Evolutionary conservation across 2,113 vertebrate species (phyloP).

Genomic region (Pachycephala philippinensis): DNA sequence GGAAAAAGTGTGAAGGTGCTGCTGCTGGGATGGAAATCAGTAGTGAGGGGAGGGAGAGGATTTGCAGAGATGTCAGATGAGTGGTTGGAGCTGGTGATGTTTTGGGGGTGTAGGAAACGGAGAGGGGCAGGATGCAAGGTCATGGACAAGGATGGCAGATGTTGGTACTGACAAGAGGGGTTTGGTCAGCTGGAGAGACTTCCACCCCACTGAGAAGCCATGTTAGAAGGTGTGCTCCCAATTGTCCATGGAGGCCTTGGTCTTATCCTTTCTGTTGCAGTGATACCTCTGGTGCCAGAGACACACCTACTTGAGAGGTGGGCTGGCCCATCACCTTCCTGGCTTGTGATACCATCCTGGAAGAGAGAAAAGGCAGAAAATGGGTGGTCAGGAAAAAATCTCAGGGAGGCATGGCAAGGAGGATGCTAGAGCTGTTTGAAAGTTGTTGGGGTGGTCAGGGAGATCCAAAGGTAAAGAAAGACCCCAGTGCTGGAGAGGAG

Average conservation of each 20-base stretch:
- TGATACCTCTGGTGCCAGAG: neutral
- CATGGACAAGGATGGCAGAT: neutral
- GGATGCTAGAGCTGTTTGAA: neutral
- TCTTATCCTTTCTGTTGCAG: accelerated
- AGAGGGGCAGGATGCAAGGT: neutral
- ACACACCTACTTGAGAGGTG: neutral
- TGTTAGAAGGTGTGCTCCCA: neutral
- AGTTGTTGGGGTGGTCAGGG: neutral
- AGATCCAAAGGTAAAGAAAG: neutral
- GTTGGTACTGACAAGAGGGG: neutral
- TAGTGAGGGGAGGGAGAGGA: accelerated
- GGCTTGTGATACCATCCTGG: neutral
- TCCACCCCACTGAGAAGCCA: neutral
- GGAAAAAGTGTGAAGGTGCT: neutral
- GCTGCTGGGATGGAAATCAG: neutral
- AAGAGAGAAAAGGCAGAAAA: neutral
- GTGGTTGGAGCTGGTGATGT: neutral
- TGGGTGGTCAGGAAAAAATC: neutral
- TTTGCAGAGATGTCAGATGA: neutral
- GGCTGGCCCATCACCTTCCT: neutral
- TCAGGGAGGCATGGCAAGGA: neutral
- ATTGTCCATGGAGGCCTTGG: accelerated
- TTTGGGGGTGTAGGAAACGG: neutral
- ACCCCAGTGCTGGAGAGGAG: neutral
- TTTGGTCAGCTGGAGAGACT: neutral